A percentile compares a stretch with the other conserved stretches of the same genome.
Evolutionary conservation across 2,797 vertebrate species (phyloP).

Genomic region (Gila robusta): DNA sequence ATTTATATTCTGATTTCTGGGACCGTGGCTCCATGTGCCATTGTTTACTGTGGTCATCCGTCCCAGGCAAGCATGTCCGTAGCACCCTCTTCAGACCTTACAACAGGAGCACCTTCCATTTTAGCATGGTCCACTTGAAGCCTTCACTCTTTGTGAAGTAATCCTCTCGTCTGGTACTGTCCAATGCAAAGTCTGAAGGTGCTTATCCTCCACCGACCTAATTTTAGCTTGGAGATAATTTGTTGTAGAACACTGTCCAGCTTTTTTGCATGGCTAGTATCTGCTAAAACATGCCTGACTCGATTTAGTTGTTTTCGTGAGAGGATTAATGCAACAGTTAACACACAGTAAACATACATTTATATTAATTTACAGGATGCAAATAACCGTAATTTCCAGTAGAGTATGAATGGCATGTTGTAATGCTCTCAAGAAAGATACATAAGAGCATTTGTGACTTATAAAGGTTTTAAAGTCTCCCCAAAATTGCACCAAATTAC

Average conservation of each 20-base stretch:
- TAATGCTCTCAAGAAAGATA: conserved; percentile 37
- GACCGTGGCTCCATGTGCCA: conserved; percentile 66
- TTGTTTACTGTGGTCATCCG: conserved; percentile 71
- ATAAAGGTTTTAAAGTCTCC: conserved; percentile 69
- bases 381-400: neutral
- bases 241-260: conserved; percentile 69
- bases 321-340: neutral
- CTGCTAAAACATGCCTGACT: conserved; percentile 65
- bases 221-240: conserved; percentile 80
- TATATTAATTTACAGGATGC: neutral
- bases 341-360: neutral
- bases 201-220: conserved; percentile 77
- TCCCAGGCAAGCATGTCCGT: conserved; percentile 73
- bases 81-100: conserved; percentile 80
- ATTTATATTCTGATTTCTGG: conserved; percentile 69
- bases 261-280: conserved; percentile 69
- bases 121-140: conserved; percentile 81
- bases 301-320: conserved; percentile 52
- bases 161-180: conserved; percentile 77
- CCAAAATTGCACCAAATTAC: conserved; percentile 77
- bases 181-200: conserved; percentile 73
- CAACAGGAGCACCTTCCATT: conserved; percentile 81
- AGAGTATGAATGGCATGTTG: neutral
- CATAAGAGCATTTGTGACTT: conserved; percentile 59
- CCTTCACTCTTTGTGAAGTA: conserved; percentile 73